Conservation (phyloP, 2,113 vertebrate genomes). For the Calidris pygmaea region DNA sequence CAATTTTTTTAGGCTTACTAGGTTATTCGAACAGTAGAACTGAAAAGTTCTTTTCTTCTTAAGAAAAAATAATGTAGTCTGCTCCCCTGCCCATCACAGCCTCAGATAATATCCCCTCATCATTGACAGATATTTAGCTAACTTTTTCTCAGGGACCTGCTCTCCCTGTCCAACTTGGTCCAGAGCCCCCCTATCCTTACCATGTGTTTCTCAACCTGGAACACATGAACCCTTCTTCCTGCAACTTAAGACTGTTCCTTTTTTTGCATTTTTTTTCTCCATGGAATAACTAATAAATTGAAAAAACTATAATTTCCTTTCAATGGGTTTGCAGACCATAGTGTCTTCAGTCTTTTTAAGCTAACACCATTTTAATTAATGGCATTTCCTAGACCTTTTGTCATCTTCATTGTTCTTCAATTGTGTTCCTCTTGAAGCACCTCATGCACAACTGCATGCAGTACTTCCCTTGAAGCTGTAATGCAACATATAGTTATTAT, state of each 20-base stretch:
- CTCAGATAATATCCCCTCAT: background rate
- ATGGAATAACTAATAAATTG: background rate
- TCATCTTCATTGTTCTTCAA: background rate
- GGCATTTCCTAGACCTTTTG: background rate
- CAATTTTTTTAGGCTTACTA: background rate
- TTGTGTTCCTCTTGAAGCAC: background rate
- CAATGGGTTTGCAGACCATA: background rate
- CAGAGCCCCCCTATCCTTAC: background rate
- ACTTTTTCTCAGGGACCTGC: background rate
- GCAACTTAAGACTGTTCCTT: background rate
- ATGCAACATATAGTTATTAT: background rate
- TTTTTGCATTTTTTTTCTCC: background rate
- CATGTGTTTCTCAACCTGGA: background rate
- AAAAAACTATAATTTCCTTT: background rate
- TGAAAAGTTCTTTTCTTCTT: background rate
- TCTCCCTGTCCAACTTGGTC: background rate
- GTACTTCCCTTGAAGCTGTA: background rate
- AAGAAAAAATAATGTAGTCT: background rate
- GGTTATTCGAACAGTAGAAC: background rate
- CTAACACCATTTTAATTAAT: background rate
- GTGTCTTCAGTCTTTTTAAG: background rate
- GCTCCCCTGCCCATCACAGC: background rate
- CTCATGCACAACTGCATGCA: background rate
- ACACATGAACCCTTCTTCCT: background rate
- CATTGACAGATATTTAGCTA: background rate